Evolutionary conservation across 2,113 vertebrate genomes (phyloP).

Genomic region (Gymnocephalus cernua): DNA sequence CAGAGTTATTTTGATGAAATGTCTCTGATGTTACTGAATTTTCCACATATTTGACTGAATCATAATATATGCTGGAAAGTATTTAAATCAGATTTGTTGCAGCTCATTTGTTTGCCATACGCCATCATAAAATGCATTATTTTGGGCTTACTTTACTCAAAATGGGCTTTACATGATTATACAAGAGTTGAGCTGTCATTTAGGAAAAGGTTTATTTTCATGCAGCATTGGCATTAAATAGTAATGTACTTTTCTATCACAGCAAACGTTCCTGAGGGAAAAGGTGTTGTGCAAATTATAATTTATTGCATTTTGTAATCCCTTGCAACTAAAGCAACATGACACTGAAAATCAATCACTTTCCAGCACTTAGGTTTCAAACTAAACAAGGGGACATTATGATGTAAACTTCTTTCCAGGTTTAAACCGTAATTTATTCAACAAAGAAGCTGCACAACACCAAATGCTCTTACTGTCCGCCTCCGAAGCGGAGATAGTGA

Average conservation of each 20-base stretch:
- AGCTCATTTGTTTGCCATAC: slow-evolving; percentile 23
- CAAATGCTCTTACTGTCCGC: not conserved
- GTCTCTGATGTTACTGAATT: not conserved
- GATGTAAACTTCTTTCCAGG: not conserved
- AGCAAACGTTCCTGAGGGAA: not conserved
- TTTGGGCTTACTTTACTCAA: slow-evolving; percentile 7
- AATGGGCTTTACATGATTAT: slow-evolving; percentile 22
- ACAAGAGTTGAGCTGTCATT: slow-evolving; percentile 14
- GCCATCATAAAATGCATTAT: not conserved
- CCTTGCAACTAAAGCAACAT: slow-evolving; percentile 2
- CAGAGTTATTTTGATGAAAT: slow-evolving; percentile 8
- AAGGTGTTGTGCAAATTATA: slow-evolving; percentile 1
- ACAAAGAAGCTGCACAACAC: not conserved
- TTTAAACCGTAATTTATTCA: not conserved
- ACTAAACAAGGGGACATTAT: slow-evolving; percentile 9
- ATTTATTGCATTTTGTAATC: not conserved
- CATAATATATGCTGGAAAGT: not conserved
- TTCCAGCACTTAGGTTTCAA: not conserved
- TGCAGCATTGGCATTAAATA: not conserved
- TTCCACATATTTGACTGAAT: slow-evolving; percentile 10
- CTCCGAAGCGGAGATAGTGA: not conserved
- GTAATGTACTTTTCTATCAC: not conserved
- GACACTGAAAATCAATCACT: slow-evolving; percentile 35
- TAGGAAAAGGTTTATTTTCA: slow-evolving; percentile 14
- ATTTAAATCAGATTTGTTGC: slow-evolving; percentile 38